Evolutionary conservation across 1,140 invertebrate genomes (phyloP).

Genomic region (Caerostris darwini): DNA sequence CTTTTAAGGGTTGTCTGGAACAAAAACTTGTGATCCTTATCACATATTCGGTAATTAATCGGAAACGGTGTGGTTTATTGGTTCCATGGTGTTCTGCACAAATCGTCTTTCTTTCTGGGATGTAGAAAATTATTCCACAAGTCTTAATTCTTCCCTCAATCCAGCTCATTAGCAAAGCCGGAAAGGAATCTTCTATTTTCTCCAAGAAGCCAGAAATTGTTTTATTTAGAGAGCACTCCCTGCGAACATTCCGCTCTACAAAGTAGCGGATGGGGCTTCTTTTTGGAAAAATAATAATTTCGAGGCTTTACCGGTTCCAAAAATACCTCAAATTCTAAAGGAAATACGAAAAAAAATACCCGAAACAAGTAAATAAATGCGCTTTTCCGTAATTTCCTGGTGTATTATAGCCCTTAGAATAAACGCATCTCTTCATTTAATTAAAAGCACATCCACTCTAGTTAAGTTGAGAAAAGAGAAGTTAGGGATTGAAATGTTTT

Average conservation of each 20-base stretch:
- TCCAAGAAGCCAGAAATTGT: no score
- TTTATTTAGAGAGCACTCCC: background rate
- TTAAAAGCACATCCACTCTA: background rate
- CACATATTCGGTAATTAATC: no score
- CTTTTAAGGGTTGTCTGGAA: no score
- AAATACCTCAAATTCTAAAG: background rate
- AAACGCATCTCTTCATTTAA: background rate
- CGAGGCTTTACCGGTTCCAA: background rate
- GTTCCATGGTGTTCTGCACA: no score
- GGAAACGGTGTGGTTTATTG: no score
- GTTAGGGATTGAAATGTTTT: background rate
- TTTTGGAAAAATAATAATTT: background rate
- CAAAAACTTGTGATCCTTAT: no score
- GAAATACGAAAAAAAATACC: background rate
- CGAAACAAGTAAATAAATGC: background rate
- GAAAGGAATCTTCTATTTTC: background rate
- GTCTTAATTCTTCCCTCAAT: background rate
- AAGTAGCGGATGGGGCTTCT: background rate
- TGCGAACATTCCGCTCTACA: background rate
- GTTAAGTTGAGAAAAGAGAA: background rate
- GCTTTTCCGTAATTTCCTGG: background rate
- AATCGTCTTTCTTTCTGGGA: background rate
- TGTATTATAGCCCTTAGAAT: background rate
- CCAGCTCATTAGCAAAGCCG: background rate
- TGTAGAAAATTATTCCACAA: background rate